A percentile compares a stretch with the other conserved stretches of the same genome.
Conservation (phyloP, 2,797 vertebrate genomes). For the Pseudomugil tenellus region DNA sequence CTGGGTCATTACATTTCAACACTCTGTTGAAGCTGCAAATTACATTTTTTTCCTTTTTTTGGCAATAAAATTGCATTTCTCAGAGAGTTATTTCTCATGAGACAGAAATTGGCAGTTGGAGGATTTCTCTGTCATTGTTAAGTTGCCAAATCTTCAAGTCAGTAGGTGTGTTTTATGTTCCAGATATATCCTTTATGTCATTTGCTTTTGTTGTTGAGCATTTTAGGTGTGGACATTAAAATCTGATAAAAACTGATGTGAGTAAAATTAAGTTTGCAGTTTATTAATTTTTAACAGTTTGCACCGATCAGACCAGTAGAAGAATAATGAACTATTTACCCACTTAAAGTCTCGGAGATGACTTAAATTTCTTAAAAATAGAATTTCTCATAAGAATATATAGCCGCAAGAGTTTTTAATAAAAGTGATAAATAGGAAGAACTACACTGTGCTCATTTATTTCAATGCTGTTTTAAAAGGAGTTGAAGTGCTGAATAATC, state of each 20-base stretch:
- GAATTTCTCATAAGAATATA: slow-evolving; percentile 36
- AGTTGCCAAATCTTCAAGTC: slow-evolving; percentile 42
- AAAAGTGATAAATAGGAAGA: slow-evolving; percentile 38
- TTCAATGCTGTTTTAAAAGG: slow-evolving; percentile 35
- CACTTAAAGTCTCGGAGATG: slow-evolving; percentile 10
- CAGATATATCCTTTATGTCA: slow-evolving; percentile 13
- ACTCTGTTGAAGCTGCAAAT: slow-evolving; percentile 79
- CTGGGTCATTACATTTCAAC: slow-evolving; percentile 76
- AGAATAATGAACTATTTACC: slow-evolving; percentile 38
- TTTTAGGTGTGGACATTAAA: no score
- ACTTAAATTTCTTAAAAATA: not conserved
- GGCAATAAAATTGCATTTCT: slow-evolving; percentile 64
- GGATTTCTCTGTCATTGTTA: slow-evolving; percentile 33
- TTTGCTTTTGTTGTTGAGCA: slow-evolving; percentile 7
- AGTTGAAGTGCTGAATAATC: slow-evolving; percentile 24
- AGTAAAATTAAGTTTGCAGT: not conserved
- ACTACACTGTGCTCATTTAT: slow-evolving; percentile 43
- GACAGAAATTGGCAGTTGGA: slow-evolving; percentile 67
- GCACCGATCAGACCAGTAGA: slow-evolving; percentile 33
- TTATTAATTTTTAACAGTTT: slow-evolving; percentile 6
- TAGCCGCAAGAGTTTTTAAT: slow-evolving; percentile 34
- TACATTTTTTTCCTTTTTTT: slow-evolving; percentile 56
- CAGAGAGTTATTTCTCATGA: slow-evolving; percentile 65
- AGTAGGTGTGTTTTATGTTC: slow-evolving; percentile 33
- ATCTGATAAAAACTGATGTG: not conserved